Conservation (phyloP, 2,113 vertebrate species). For the Steatornis caripensis region DNA sequence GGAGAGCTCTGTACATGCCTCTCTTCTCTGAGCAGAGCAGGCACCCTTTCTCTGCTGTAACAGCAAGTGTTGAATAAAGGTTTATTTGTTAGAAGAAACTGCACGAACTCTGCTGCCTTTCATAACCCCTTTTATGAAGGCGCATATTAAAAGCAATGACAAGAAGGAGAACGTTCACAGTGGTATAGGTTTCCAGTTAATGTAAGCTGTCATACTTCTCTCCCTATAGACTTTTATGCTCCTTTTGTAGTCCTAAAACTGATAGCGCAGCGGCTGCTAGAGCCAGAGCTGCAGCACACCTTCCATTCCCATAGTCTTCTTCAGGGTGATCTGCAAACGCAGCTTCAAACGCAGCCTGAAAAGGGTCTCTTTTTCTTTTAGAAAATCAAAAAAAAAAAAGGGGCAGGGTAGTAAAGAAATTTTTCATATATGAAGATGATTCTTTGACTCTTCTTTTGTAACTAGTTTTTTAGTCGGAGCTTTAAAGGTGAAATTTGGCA, state of each 20-base stretch:
- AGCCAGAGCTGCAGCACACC: background rate
- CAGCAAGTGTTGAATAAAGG: background rate
- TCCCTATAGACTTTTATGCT: background rate
- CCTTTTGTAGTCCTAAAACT: slow-evolving; percentile 9
- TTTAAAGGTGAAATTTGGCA: background rate
- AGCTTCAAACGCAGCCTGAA: background rate
- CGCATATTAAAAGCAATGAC: slow-evolving; percentile 21
- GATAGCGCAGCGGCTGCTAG: background rate
- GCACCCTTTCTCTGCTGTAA: background rate
- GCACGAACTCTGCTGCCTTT: background rate
- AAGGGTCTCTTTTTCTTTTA: background rate
- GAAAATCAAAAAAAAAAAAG: background rate
- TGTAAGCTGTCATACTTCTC: background rate
- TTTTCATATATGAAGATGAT: background rate
- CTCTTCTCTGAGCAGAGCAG: background rate
- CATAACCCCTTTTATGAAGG: background rate
- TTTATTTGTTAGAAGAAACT: slow-evolving; percentile 30
- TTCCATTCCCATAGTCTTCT: background rate
- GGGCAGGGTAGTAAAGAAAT: background rate
- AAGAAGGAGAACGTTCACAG: background rate
- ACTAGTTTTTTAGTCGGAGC: background rate
- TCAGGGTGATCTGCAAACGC: background rate
- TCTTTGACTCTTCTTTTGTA: background rate
- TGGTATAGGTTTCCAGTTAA: slow-evolving; percentile 34
- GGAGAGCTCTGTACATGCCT: background rate